Evolutionary conservation across 2,113 vertebrate genomes (phyloP).

Genomic region (Perccottus glenii): DNA sequence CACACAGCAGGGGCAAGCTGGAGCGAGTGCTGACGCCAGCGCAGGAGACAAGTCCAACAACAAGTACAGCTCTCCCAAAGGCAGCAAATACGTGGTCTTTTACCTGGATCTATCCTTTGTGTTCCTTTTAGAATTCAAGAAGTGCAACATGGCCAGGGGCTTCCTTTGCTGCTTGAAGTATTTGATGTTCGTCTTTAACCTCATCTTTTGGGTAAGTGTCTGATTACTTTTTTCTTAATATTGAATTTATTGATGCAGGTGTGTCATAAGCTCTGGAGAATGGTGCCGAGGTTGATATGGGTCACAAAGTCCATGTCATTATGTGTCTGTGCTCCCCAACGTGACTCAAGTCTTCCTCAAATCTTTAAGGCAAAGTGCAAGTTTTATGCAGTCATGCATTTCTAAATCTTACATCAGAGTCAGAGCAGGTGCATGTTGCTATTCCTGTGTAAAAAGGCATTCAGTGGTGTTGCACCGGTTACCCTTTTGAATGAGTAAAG

Average conservation of each 20-base stretch:
- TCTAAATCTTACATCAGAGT: slow-evolving; percentile 70
- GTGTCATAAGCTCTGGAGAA: not conserved
- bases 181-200: slow-evolving; percentile 99
- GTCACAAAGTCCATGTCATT: not conserved
- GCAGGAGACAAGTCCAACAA: slow-evolving; percentile 78
- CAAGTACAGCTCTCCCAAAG: slow-evolving; percentile 89
- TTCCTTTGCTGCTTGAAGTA: slow-evolving; percentile 99
- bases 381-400: slow-evolving; percentile 56
- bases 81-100: slow-evolving; percentile 99
- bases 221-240: slow-evolving; percentile 17
- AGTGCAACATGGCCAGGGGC: slow-evolving; percentile 99
- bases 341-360: not conserved
- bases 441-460: slow-evolving; percentile 70
- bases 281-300: not conserved
- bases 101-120: slow-evolving; percentile 99
- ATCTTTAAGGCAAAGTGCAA: slow-evolving; percentile 27
- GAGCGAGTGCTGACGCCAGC: slow-evolving; percentile 61
- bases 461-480: slow-evolving; percentile 52
- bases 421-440: slow-evolving; percentile 52
- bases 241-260: not conserved
- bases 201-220: slow-evolving; percentile 98
- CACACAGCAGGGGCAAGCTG: slow-evolving; percentile 63
- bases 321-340: not conserved
- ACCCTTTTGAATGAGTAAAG: slow-evolving; percentile 39
- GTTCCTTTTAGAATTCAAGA: slow-evolving; percentile 99